A percentile compares a stretch with the other conserved stretches of the same genome.
These are phyloP conservation scores for Cephus runcator DNA, from an alignment of 2,888 invertebrate genomes.

Conservation along the genomic window DNA sequence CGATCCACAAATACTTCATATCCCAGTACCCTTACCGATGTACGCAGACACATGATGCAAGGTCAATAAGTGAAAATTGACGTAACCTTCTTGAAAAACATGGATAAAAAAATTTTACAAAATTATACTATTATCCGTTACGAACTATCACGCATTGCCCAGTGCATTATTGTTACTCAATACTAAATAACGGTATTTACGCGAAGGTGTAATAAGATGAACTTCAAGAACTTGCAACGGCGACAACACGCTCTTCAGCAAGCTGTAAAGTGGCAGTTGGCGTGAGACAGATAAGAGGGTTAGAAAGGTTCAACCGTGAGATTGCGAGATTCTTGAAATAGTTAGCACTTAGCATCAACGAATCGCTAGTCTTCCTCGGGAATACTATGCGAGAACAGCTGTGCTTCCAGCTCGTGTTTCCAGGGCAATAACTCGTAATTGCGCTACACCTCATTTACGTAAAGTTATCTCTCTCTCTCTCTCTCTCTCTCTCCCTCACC, in stretches of 20 bases:
- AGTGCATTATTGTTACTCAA: neutral
- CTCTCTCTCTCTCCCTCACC: constrained; percentile 10
- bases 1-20: no score
- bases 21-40: no score
- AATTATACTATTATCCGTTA: neutral
- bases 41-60: neutral
- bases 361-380: constrained; percentile 24
- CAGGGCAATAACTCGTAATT: constrained; percentile 33
- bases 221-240: neutral
- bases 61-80: neutral
- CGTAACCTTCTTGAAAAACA: neutral
- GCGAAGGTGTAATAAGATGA: constrained; percentile 7
- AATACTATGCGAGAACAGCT: constrained; percentile 20
- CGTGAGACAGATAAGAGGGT: constrained; percentile 48
- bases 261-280: constrained; percentile 17
- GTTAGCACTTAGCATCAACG: constrained; percentile 45
- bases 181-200: neutral
- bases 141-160: neutral
- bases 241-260: neutral
- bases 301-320: constrained; percentile 46
- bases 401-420: constrained; percentile 16
- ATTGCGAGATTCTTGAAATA: constrained; percentile 55
- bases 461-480: constrained; percentile 11
- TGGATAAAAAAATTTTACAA: neutral
- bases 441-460: constrained; percentile 32